Base-by-base conservation (phyloP, 2,113 vertebrate species). In the Calyptommatus sinebrachiatus region DNA sequence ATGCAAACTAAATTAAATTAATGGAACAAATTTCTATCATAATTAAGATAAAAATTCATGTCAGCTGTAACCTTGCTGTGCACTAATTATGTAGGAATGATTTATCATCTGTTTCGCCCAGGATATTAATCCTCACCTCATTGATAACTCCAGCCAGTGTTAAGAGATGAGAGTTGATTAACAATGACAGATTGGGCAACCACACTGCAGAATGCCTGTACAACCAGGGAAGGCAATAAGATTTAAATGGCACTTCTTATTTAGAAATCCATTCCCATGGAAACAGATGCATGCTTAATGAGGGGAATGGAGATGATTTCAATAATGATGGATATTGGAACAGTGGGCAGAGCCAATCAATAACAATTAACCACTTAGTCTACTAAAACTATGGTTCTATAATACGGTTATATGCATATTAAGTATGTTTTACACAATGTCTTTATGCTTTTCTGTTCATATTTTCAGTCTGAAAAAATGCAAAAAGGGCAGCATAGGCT, bases 1-100 rank as follows among this genome's bases (percentile, higher is more conserved):
- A 96, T 95, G 96, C 96, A 96, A 94, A 95, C 94, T 96, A 96
- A 97, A 95, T 96, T 95, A 97, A 98, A 97, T 97, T 96, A 98
- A 99, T 97, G 96, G 95, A 97, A 96, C 96, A 95, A 96, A 97
- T 98, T 97, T 96, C 95, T 96, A 93, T 94, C 92, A 93, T 98
- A 98, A 99, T 99, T 97, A 97, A 98, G 98, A 99, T 97, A 97
- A 96, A 98, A 97, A 96, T 96, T 94, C 92, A 93, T 97, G 97
- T 98, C 97, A 97, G 95, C 95, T 96, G 93, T 96, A 97, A 97
- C 96, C 96, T 97, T 96, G 96, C 96, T 96, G 94, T 96, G 96
- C 96, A 95, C 96, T 98, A 99, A 99, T 99, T 97, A 97, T 95
- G 94, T 95, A 96, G 95, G 95, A 96, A 96, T 97, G 97, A 98